phyloP scores from a whole-genome alignment of 2,888 invertebrate species.

The Ceraclea dissimilis region DNA sequence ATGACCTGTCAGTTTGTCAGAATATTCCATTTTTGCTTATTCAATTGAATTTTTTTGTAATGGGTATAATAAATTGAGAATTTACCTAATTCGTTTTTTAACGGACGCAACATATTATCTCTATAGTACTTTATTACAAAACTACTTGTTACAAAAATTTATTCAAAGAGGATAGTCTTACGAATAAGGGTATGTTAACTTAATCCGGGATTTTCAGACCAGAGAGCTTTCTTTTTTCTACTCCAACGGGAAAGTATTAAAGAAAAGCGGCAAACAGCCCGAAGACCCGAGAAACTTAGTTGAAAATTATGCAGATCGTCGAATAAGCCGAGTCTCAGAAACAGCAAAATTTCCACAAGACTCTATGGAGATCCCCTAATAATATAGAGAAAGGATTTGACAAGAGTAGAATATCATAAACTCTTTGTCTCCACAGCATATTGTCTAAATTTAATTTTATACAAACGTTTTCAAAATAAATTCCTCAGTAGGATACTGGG shows the following conservation, averaged over 20 bases:
- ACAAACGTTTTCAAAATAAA: background rate
- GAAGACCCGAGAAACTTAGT: conserved; percentile 18
- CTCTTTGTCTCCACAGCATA: background rate
- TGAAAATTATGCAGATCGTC: conserved; percentile 24
- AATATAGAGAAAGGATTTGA: background rate
- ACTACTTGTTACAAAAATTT: conserved; percentile 6
- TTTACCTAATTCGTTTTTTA: too few species aligned
- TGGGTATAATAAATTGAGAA: too few species aligned
- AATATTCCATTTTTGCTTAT: too few species aligned
- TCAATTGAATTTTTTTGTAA: too few species aligned
- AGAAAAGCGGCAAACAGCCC: conserved; percentile 9
- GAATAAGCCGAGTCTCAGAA: conserved; percentile 11
- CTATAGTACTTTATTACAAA: too few species aligned
- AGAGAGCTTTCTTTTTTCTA: conserved; percentile 16
- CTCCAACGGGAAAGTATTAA: conserved; percentile 7
- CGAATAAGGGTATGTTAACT: conserved; percentile 12
- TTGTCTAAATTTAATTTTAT: background rate
- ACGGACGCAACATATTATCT: too few species aligned
- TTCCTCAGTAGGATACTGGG: background rate
- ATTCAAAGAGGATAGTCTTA: conserved; percentile 12
- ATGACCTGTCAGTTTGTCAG: too few species aligned
- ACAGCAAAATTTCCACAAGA: background rate
- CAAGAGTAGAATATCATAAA: background rate
- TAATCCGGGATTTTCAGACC: conserved; percentile 21
- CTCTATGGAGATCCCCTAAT: background rate